These are phyloP conservation scores for Malthinus seriepunctatus DNA, from an alignment of 2,888 invertebrate species.

Conservation along the genomic window DNA sequence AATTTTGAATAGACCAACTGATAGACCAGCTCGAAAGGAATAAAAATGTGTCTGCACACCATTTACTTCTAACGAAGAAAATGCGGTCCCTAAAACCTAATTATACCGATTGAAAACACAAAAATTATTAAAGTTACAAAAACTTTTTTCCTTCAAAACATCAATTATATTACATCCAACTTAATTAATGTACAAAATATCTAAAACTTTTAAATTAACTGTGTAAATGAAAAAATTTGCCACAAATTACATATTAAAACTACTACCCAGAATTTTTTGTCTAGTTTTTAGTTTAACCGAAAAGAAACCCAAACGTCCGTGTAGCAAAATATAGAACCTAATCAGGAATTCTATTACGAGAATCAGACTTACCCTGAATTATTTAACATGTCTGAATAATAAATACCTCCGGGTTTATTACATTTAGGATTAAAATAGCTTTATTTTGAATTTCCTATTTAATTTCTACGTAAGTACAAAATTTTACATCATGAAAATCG, in stretches of 20 bases:
- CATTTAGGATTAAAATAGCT: conserved; percentile 41
- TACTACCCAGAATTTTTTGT: background rate
- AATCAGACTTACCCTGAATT: conserved; percentile 44
- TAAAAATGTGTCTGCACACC: too few relatives aligned
- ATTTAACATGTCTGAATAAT: conserved; percentile 41
- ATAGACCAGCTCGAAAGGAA: too few relatives aligned
- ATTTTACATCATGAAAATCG: conserved; percentile 15
- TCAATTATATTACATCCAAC: too few relatives aligned
- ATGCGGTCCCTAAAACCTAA: too few relatives aligned
- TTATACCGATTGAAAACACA: too few relatives aligned
- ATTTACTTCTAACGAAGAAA: too few relatives aligned
- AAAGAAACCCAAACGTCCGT: conserved; percentile 31
- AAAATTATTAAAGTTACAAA: too few relatives aligned
- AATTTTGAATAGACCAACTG: too few relatives aligned
- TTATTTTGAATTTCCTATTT: conserved; percentile 38
- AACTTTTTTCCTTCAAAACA: too few relatives aligned
- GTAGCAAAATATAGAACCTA: conserved; percentile 37
- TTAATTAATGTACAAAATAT: too few relatives aligned
- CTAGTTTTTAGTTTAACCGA: background rate
- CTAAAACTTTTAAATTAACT: too few relatives aligned
- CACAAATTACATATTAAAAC: background rate
- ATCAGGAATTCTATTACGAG: conserved; percentile 48
- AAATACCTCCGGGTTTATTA: conserved; percentile 39
- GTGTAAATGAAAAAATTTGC: background rate
- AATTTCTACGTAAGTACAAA: conserved; percentile 27